A percentile compares a stretch with the other conserved stretches of the same genome.
These are phyloP conservation scores for Ips nitidus DNA, from an alignment of 1,140 invertebrate species.

Conservation along the genomic window DNA sequence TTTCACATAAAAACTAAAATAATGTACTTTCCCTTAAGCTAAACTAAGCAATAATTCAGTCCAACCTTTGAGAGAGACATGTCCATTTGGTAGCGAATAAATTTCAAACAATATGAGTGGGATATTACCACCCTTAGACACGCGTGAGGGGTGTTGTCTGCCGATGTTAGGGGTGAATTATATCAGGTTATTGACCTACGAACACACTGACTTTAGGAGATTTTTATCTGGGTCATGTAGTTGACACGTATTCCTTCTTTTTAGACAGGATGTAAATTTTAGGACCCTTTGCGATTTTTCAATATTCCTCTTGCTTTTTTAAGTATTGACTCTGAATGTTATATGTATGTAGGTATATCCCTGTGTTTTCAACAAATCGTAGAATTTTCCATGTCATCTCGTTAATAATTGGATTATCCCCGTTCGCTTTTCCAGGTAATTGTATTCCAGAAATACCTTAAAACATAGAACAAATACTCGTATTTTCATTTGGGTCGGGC, in stretches of 20 bases:
- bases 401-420: conserved; percentile 9
- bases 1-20: too few species aligned
- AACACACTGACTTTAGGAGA: conserved; percentile 26
- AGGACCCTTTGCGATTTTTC: not conserved
- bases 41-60: too few species aligned
- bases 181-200: conserved; percentile 34
- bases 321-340: too few species aligned
- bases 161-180: conserved; percentile 31
- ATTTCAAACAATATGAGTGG: conserved; percentile 20
- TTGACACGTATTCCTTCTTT: conserved; percentile 22
- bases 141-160: conserved; percentile 26
- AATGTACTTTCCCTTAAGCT: too few species aligned
- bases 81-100: not conserved
- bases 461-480: conserved; percentile 2
- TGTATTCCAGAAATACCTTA: not conserved
- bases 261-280: conserved; percentile 12
- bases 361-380: not conserved
- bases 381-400: not conserved
- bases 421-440: conserved; percentile 5
- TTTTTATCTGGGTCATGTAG: conserved; percentile 33
- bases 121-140: conserved; percentile 26
- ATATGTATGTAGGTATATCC: not conserved
- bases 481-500: not conserved
- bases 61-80: too few species aligned
- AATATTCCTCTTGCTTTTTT: not conserved